A percentile compares a stretch with the other conserved stretches of the same genome.
phyloP scores from a whole-genome alignment of 2,888 invertebrate genomes.

The Philhelius pedissequus region DNA sequence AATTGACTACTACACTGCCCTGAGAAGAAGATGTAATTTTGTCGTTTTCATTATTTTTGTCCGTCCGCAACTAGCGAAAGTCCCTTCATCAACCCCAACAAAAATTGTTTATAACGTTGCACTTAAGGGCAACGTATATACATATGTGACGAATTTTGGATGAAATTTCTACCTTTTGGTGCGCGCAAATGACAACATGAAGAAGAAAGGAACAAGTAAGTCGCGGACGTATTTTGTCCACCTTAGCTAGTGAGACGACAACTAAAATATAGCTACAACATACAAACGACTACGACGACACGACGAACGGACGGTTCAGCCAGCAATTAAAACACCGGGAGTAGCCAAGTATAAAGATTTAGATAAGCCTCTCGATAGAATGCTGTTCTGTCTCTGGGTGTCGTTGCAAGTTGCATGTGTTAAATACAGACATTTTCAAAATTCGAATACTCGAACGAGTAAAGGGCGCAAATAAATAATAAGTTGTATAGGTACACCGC shows the following conservation, averaged over 20 bases:
- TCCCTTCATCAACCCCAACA: conserved; percentile 58
- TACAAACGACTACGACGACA: conserved; percentile 9
- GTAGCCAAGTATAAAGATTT: conserved; percentile 79
- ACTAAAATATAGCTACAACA: conserved; percentile 3
- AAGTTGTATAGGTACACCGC: conserved; percentile 46
- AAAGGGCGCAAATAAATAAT: conserved; percentile 68
- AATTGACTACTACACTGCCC: conserved; percentile 52
- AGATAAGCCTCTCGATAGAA: conserved; percentile 75
- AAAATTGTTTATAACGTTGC: background rate
- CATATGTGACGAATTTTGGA: conserved; percentile 54
- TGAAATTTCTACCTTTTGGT: conserved; percentile 45
- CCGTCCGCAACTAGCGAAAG: conserved; percentile 3
- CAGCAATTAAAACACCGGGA: conserved; percentile 76
- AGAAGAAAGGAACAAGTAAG: conserved; percentile 26
- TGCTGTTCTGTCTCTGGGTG: conserved; percentile 69
- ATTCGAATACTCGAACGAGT: conserved; percentile 54
- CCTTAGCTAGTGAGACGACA: conserved; percentile 47
- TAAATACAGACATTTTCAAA: conserved; percentile 72
- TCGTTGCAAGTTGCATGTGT: conserved; percentile 69
- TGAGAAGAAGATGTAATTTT: conserved; percentile 47
- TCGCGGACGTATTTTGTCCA: conserved; percentile 64
- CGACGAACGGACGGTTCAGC: conserved; percentile 37
- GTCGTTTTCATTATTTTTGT: conserved; percentile 18
- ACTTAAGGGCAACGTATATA: conserved; percentile 50
- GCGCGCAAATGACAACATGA: conserved; percentile 70